These are phyloP conservation scores for Agapornis roseicollis DNA, from an alignment of 2,113 vertebrate genomes.

Conservation along the genomic window DNA sequence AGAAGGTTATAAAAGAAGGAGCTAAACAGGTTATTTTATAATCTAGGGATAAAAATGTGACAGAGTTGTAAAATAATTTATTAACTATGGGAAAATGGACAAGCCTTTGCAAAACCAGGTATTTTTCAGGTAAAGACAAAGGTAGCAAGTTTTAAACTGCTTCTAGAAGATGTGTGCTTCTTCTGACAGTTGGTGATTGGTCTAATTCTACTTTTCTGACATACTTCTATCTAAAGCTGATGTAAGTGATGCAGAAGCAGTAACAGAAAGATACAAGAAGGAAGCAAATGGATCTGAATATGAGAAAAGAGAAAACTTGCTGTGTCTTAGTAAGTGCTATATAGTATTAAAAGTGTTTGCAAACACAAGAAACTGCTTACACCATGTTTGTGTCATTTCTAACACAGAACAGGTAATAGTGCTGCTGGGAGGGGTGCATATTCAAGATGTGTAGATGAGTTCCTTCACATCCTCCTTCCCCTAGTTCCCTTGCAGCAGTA, in stretches of 20 bases:
- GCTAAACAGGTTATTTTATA: neutral
- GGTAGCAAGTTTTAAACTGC: neutral
- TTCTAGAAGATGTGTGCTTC: neutral
- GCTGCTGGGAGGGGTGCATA: neutral
- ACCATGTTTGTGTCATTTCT: neutral
- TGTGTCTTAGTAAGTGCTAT: neutral
- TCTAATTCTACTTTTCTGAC: neutral
- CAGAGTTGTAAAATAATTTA: neutral
- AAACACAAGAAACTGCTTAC: neutral
- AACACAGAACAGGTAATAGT: neutral
- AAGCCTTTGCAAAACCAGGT: neutral
- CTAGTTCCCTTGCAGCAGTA: neutral
- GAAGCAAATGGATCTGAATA: neutral
- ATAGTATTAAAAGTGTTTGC: neutral
- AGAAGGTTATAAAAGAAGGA: neutral
- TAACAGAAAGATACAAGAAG: neutral
- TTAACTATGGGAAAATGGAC: neutral
- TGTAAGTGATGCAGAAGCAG: neutral
- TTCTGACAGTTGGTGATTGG: neutral
- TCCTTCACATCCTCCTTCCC: neutral
- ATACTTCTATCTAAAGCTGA: neutral
- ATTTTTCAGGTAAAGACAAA: neutral
- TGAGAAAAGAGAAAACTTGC: neutral
- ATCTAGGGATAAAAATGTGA: neutral
- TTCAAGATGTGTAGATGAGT: neutral